Percentiles rank a stretch among this genome's conserved stretches.
phyloP scores from a whole-genome alignment of 2,888 invertebrate species.

The Leptopilina syphax region DNA sequence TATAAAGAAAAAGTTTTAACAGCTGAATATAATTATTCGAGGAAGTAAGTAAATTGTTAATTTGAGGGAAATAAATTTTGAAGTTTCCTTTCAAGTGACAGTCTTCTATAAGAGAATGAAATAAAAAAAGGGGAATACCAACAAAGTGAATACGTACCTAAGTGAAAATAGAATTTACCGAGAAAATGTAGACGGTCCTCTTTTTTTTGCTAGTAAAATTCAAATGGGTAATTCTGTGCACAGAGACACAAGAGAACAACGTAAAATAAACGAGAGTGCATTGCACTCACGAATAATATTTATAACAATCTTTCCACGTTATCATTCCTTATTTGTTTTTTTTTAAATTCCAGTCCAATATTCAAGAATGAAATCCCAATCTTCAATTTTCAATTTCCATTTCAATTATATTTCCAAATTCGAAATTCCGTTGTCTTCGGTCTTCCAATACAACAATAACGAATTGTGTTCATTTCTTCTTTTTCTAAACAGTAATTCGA shows the following conservation, averaged over 20 bases:
- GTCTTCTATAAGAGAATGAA: no score
- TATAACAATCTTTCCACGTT: slow-evolving; percentile 48
- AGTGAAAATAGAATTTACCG: slow-evolving; percentile 28
- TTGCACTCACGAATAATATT: slow-evolving; percentile 52
- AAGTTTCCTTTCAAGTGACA: slow-evolving; percentile 15
- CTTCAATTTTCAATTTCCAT: no score
- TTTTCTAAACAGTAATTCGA: slow-evolving; percentile 34
- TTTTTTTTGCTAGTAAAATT: not conserved
- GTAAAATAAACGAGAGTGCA: slow-evolving; percentile 46
- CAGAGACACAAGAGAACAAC: slow-evolving; percentile 11
- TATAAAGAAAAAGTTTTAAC: no score
- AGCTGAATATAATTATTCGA: not conserved
- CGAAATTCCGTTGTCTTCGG: no score
- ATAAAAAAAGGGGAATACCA: not conserved
- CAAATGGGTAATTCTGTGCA: not conserved
- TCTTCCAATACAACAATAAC: no score
- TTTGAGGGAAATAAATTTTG: not conserved
- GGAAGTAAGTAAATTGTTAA: not conserved
- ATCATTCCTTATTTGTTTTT: not conserved
- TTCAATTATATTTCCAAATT: no score
- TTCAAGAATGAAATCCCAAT: no score
- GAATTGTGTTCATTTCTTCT: no score
- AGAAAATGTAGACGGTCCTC: not conserved
- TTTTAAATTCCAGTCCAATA: no score
- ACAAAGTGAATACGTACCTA: not conserved